Conservation (phyloP, 2,113 vertebrate genomes). For the Etheostoma cragini region DNA sequence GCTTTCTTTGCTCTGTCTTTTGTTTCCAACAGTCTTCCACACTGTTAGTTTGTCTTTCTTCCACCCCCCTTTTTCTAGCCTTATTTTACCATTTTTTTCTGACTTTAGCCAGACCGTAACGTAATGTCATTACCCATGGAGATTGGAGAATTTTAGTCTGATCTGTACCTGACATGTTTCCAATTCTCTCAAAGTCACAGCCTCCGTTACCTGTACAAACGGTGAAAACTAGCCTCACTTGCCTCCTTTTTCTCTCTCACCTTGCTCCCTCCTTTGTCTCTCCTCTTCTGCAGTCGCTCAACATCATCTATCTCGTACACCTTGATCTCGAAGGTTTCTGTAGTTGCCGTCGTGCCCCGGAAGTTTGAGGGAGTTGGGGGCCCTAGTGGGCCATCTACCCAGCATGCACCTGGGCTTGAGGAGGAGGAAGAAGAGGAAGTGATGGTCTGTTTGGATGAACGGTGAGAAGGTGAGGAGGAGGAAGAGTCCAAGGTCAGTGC, state of each 20-base stretch:
- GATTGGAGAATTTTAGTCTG: neutral
- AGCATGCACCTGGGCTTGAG: conserved; percentile 89
- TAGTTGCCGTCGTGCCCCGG: conserved; percentile 76
- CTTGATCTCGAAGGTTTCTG: conserved; percentile 97
- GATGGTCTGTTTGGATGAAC: conserved; percentile 85
- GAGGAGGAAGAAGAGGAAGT: conserved; percentile 87
- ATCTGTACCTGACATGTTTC: neutral
- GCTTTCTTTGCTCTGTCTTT: neutral
- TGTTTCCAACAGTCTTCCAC: neutral
- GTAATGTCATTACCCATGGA: too few relatives aligned
- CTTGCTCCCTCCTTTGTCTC: conserved; percentile 86
- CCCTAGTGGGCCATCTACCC: conserved; percentile 95
- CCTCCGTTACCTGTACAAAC: neutral
- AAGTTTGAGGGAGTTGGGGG: conserved; percentile 72
- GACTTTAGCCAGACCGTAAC: neutral
- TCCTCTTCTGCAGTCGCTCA: conserved; percentile 92
- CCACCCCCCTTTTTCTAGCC: neutral
- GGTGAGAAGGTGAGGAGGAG: conserved; percentile 85
- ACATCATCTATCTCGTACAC: conserved; percentile 99
- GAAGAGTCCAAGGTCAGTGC: conserved; percentile 90
- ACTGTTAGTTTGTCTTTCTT: neutral
- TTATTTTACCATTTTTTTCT: neutral
- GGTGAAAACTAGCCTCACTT: neutral
- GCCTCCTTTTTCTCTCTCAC: conserved; percentile 78
- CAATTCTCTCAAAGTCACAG: neutral